Conservation (phyloP, 1,140 invertebrate genomes). For the Rhysida immarginata region DNA sequence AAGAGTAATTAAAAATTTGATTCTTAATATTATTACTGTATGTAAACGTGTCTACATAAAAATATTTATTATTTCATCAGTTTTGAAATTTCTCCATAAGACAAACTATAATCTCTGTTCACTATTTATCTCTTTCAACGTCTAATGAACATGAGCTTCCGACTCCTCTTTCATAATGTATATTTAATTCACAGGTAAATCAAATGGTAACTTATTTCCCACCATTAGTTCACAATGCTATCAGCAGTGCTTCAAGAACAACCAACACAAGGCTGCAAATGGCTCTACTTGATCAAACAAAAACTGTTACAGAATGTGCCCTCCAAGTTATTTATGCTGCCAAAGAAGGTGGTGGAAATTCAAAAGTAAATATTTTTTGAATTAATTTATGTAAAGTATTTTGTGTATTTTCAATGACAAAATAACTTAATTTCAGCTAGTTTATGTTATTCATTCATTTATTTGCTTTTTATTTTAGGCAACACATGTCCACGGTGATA, state of each 20-base stretch:
- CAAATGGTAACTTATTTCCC: constrained; percentile 71
- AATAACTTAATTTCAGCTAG: background rate
- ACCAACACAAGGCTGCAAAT: constrained; percentile 79
- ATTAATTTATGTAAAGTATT: background rate
- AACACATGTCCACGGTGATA: constrained; percentile 53
- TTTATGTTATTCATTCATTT: constrained; percentile 6
- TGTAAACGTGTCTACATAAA: too few relatives aligned
- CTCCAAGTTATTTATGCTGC: constrained; percentile 67
- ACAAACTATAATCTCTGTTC: too few relatives aligned
- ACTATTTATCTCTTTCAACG: too few relatives aligned
- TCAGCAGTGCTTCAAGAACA: constrained; percentile 71
- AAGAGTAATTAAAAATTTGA: background rate
- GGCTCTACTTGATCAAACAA: constrained; percentile 74
- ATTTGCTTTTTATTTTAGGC: constrained; percentile 35
- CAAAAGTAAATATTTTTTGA: constrained; percentile 39
- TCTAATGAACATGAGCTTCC: too few relatives aligned
- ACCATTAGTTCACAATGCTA: constrained; percentile 60
- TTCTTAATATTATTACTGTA: too few relatives aligned
- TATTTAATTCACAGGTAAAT: constrained; percentile 35
- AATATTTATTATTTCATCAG: too few relatives aligned
- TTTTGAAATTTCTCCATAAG: too few relatives aligned
- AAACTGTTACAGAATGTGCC: constrained; percentile 82
- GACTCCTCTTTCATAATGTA: too few relatives aligned
- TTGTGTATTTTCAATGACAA: background rate
- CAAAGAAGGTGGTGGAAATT: constrained; percentile 85